Percentiles rank a stretch among this genome's conserved stretches.
These are phyloP conservation scores for Penaeus japonicus DNA, from an alignment of 1,140 invertebrate species.

Conservation along the genomic window DNA sequence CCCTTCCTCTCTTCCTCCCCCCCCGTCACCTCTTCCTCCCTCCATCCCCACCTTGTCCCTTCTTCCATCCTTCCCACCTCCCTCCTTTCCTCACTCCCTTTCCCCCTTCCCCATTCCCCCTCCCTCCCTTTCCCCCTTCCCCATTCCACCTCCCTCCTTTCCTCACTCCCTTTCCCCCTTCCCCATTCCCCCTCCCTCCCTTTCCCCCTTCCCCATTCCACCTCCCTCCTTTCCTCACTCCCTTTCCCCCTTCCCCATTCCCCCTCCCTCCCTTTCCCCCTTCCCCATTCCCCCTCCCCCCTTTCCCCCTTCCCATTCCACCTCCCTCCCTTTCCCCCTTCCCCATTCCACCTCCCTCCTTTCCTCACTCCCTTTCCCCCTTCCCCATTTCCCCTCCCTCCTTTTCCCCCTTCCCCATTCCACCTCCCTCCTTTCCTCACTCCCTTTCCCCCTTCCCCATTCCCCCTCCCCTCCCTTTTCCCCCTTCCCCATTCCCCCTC, in stretches of 20 bases:
- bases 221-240: not conserved
- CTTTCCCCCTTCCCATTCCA: no score
- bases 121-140: not conserved
- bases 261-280: not conserved
- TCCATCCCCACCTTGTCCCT: not conserved
- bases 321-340: no score
- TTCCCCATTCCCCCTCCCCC: no score
- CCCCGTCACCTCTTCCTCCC: not conserved
- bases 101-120: not conserved
- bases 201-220: not conserved
- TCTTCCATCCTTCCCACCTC: not conserved
- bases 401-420: no score
- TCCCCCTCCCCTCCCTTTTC: no score
- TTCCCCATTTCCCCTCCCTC: no score
- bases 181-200: not conserved
- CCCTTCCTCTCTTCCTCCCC: not conserved
- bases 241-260: not conserved
- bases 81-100: not conserved
- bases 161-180: not conserved
- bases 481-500: no score
- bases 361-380: no score
- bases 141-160: not conserved
- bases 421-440: no score
- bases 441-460: no score
- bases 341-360: no score